Conservation (phyloP, 2,797 vertebrate genomes). For the Halcyon smyrnensis region DNA sequence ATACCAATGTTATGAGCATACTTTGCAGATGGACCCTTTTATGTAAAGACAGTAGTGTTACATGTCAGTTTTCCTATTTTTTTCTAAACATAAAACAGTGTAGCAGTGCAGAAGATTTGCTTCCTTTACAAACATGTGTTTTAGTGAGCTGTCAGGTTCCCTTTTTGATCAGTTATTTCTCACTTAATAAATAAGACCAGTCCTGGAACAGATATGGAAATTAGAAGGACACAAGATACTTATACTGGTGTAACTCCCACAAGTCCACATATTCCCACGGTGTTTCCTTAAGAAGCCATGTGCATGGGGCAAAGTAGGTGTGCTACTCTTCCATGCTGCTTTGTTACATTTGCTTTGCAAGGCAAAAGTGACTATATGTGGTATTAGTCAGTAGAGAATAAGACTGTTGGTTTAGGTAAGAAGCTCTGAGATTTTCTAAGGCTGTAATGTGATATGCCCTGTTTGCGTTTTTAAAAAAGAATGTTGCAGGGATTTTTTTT, state of each 20-base stretch:
- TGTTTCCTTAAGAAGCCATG: neutral
- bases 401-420: neutral
- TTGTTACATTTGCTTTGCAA: neutral
- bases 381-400: neutral
- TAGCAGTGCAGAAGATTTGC: neutral
- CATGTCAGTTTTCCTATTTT: neutral
- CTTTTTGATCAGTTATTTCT: neutral
- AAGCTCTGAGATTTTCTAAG: neutral
- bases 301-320: too few relatives aligned
- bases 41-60: neutral
- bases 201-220: neutral
- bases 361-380: neutral
- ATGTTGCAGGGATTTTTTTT: neutral
- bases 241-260: neutral
- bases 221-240: neutral
- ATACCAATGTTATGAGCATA: neutral
- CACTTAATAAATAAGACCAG: neutral
- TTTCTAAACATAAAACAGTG: neutral
- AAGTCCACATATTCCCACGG: neutral
- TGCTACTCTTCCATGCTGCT: neutral
- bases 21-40: neutral
- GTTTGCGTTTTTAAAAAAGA: neutral
- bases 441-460: neutral
- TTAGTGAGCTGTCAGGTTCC: neutral
- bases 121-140: neutral